phyloP scores from a whole-genome alignment of 2,113 vertebrate genomes.

The Aplodontia rufa region DNA sequence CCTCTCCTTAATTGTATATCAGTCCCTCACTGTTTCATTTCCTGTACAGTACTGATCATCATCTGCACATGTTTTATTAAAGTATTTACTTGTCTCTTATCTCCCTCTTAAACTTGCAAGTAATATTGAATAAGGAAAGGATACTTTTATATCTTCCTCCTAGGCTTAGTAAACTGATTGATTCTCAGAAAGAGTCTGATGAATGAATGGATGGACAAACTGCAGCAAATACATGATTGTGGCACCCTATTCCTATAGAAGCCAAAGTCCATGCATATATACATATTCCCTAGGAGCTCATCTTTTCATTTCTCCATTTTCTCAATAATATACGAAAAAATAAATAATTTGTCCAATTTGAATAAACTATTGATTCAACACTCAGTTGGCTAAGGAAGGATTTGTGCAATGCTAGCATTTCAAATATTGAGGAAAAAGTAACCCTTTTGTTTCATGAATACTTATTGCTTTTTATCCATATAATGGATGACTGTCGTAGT shows the following conservation, averaged over 20 bases:
- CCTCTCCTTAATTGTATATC: conserved; percentile 38
- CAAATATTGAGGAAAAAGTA: conserved; percentile 45
- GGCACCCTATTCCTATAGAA: not conserved
- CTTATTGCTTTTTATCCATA: not conserved
- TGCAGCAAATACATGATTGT: not conserved
- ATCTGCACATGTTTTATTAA: conserved; percentile 71
- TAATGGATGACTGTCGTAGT: not conserved
- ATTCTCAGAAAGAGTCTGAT: not conserved
- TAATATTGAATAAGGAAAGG: conserved; percentile 52
- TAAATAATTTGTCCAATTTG: not conserved
- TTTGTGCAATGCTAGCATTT: not conserved
- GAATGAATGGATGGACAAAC: not conserved
- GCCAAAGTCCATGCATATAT: not conserved
- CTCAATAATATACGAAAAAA: not conserved
- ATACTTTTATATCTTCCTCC: not conserved
- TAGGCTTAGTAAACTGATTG: not conserved
- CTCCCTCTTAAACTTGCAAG: conserved; percentile 37
- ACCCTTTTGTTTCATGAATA: not conserved
- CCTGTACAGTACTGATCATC: conserved; percentile 59
- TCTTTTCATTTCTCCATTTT: not conserved
- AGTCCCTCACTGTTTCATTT: conserved; percentile 62
- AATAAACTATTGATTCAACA: not conserved
- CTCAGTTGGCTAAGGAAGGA: not conserved
- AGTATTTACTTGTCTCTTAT: conserved; percentile 57
- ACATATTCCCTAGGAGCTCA: not conserved